Evolutionary conservation across 2,113 vertebrate species (phyloP).

Genomic region (Oreochromis tanganicae): DNA sequence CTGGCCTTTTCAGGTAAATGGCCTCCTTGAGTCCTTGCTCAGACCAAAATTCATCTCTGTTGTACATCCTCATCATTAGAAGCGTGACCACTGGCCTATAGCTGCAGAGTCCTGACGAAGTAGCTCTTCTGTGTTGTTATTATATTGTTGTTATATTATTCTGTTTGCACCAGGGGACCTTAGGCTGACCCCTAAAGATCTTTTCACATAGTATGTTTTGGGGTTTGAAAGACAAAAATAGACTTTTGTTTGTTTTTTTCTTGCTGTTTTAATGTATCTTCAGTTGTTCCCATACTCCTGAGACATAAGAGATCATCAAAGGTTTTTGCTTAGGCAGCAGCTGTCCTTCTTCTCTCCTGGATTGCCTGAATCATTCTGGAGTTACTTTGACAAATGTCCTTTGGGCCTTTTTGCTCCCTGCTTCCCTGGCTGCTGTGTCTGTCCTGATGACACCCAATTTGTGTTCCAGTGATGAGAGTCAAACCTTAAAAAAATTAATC

Average conservation of each 20-base stretch:
- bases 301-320: not conserved
- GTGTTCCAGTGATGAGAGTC: too few species aligned
- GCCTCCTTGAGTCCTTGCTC: not conserved
- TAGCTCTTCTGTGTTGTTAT: not conserved
- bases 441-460: too few species aligned
- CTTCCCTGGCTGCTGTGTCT: too few species aligned
- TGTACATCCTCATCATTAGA: not conserved
- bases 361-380: too few species aligned
- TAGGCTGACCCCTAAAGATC: not conserved
- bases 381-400: too few species aligned
- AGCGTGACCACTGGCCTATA: not conserved
- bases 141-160: not conserved
- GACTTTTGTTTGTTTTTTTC: not conserved
- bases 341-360: too few species aligned
- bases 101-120: not conserved
- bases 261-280: not conserved
- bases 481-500: too few species aligned
- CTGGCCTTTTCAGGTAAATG: not conserved
- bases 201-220: not conserved
- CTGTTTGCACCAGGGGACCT: not conserved
- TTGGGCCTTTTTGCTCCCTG: too few species aligned
- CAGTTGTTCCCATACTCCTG: not conserved
- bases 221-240: not conserved
- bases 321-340: not conserved
- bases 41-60: not conserved